A percentile compares a stretch with the other conserved stretches of the same genome.
Conservation (phyloP, 1,140 invertebrate genomes). For the Lepidurus apus region DNA sequence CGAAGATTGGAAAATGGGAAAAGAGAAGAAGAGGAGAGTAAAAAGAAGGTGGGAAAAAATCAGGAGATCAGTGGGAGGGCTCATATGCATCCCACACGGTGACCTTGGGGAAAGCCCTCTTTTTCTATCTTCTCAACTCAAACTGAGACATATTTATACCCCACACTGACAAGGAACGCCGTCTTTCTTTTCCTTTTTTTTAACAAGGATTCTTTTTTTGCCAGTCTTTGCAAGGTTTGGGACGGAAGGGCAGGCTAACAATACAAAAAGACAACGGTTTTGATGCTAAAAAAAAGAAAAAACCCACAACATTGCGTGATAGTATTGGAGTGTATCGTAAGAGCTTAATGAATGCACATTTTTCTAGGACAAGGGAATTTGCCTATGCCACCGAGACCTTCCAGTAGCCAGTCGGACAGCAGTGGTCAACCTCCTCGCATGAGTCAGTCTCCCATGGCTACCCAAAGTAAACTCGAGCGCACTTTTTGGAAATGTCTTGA, state of each 20-base stretch:
- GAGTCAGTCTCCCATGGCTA: conserved; percentile 69
- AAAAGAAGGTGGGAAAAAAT: conserved; percentile 23
- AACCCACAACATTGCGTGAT: background rate
- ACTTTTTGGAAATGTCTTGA: background rate
- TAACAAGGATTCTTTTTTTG: background rate
- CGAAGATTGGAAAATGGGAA: background rate
- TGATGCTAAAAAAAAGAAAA: background rate
- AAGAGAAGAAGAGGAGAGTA: conserved; percentile 17
- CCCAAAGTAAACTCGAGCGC: conserved; percentile 50
- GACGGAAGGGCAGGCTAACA: background rate
- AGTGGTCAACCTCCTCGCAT: conserved; percentile 58
- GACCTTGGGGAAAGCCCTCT: conserved; percentile 33
- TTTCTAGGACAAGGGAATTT: conserved; percentile 77
- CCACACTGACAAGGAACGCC: conserved; percentile 21
- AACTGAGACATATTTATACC: conserved; percentile 22
- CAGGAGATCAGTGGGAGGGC: conserved; percentile 35
- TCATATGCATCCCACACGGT: conserved; percentile 32
- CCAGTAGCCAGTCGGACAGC: conserved; percentile 79
- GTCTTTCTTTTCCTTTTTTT: background rate
- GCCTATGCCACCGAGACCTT: conserved; percentile 83
- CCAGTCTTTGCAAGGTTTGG: background rate
- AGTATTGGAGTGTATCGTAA: background rate
- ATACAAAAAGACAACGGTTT: background rate
- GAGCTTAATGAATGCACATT: conserved; percentile 32
- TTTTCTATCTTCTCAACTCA: conserved; percentile 29